phyloP scores from a whole-genome alignment of 2,888 invertebrate species.

The Exephanes ischioxanthus region DNA sequence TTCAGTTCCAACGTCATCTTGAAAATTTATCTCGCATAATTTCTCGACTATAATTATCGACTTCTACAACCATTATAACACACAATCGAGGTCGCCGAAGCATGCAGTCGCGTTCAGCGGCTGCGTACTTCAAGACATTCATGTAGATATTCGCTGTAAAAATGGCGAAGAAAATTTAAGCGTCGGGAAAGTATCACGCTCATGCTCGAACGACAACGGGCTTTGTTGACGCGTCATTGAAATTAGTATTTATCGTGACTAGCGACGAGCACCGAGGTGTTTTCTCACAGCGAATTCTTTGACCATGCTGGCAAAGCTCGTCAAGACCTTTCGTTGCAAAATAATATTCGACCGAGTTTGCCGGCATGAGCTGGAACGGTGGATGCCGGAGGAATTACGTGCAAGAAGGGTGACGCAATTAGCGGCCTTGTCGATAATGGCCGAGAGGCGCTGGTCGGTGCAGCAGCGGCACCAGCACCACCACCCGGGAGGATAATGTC shows the following conservation, averaged over 20 bases:
- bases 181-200: not conserved
- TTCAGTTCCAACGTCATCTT: no score
- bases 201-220: not conserved
- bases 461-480: constrained; percentile 57
- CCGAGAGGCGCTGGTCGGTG: constrained; percentile 61
- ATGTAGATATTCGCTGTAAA: constrained; percentile 18
- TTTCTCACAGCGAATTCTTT: constrained; percentile 50
- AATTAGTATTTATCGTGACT: constrained; percentile 60
- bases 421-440: constrained; percentile 80
- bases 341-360: constrained; percentile 53
- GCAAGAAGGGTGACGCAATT: constrained; percentile 72
- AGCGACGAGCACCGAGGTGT: constrained; percentile 19
- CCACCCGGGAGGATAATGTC: constrained; percentile 72
- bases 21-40: no score
- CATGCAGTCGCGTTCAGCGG: constrained; percentile 6
- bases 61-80: not conserved
- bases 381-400: constrained; percentile 30
- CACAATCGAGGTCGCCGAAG: constrained; percentile 25
- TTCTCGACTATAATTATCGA: no score
- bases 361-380: not conserved
- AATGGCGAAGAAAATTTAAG: constrained; percentile 5
- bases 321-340: constrained; percentile 51
- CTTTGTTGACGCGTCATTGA: constrained; percentile 52
- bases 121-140: constrained; percentile 40
- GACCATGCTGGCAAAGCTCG: constrained; percentile 12